Evolutionary conservation across 2,888 invertebrate species (phyloP).

Genomic region (Agrochola circellaris): DNA sequence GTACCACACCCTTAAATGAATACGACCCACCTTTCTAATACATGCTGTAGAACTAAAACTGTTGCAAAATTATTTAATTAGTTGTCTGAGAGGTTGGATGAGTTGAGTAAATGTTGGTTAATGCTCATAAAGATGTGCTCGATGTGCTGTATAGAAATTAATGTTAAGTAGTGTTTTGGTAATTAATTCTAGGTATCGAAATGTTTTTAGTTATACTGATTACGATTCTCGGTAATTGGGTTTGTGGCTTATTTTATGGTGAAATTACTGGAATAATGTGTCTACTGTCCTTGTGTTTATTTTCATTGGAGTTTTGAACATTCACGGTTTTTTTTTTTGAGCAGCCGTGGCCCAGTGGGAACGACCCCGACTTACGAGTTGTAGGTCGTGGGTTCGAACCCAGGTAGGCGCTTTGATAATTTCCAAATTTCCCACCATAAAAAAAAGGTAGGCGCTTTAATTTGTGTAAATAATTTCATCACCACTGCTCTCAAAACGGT

Average conservation of each 20-base stretch:
- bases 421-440: too few relatives aligned
- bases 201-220: constrained; percentile 8
- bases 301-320: background rate
- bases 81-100: constrained; percentile 14
- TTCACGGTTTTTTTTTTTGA: background rate
- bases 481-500: too few relatives aligned
- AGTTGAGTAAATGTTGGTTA: constrained; percentile 16
- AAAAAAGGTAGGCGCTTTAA: too few relatives aligned
- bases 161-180: constrained; percentile 14
- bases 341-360: too few relatives aligned
- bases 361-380: too few relatives aligned
- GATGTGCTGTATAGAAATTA: constrained; percentile 12
- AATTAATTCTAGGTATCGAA: constrained; percentile 37
- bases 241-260: constrained; percentile 12
- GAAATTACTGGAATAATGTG: constrained; percentile 20
- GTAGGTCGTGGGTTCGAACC: too few relatives aligned
- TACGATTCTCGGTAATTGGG: constrained; percentile 17
- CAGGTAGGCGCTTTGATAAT: too few relatives aligned
- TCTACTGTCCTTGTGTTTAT: background rate
- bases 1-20: background rate
- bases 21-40: too few relatives aligned
- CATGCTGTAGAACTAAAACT: constrained; percentile 8
- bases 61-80: constrained; percentile 31
- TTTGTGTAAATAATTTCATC: too few relatives aligned
- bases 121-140: constrained; percentile 26